Evolutionary conservation across 2,888 invertebrate genomes (phyloP).

Genomic region (Hartigia nigra): DNA sequence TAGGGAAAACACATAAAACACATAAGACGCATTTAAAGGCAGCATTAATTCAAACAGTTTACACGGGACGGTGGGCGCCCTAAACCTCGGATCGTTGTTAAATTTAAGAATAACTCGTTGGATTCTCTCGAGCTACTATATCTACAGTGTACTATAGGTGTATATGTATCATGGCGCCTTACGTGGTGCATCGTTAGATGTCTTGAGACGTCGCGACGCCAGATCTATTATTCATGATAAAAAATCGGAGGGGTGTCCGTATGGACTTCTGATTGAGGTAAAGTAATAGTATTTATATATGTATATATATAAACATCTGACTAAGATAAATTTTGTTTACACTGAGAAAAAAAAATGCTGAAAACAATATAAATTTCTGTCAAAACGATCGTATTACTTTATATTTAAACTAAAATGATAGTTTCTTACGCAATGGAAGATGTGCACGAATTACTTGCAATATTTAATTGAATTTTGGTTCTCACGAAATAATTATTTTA

Average conservation of each 20-base stretch:
- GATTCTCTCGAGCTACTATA: constrained; percentile 17
- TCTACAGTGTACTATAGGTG: constrained; percentile 31
- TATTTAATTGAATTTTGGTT: too few relatives aligned
- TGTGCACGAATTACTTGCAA: too few relatives aligned
- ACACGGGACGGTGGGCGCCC: constrained; percentile 22
- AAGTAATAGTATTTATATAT: background rate
- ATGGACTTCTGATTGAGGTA: background rate
- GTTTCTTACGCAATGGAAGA: too few relatives aligned
- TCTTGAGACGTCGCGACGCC: background rate
- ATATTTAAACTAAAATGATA: too few relatives aligned
- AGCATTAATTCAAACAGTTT: constrained; percentile 49
- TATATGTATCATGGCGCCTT: background rate
- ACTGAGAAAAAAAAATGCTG: too few relatives aligned
- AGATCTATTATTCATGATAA: background rate
- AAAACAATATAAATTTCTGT: too few relatives aligned
- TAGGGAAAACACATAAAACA: constrained; percentile 44
- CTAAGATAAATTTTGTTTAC: too few relatives aligned
- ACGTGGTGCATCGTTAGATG: background rate
- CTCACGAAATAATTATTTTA: too few relatives aligned
- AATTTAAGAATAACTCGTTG: constrained; percentile 22
- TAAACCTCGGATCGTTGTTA: constrained; percentile 17
- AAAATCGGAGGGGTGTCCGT: background rate
- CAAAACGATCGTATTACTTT: too few relatives aligned
- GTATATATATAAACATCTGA: too few relatives aligned
- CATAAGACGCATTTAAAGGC: constrained; percentile 40